These are phyloP conservation scores for Lasius fuliginosus DNA, from an alignment of 2,888 invertebrate genomes.

Conservation along the genomic window DNA sequence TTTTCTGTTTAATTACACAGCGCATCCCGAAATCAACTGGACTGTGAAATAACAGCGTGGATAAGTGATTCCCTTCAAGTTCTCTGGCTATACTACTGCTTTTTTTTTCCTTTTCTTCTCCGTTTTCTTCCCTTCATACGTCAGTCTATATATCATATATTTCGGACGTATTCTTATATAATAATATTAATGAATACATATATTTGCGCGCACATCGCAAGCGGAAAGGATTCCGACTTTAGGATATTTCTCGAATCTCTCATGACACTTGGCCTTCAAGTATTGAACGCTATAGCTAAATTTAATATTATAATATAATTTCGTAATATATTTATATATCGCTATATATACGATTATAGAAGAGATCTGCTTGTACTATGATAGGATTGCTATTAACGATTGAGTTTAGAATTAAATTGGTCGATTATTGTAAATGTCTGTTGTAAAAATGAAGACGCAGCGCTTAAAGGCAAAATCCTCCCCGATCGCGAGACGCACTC, in stretches of 20 bases:
- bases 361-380: slow-evolving; percentile 19
- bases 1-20: slow-evolving; percentile 68
- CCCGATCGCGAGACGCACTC: slow-evolving; percentile 69
- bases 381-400: slow-evolving; percentile 31
- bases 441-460: slow-evolving; percentile 28
- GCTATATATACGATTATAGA: slow-evolving; percentile 2
- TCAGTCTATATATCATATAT: slow-evolving; percentile 45
- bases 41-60: slow-evolving; percentile 69
- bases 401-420: slow-evolving; percentile 26
- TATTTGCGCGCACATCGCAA: slow-evolving; percentile 51
- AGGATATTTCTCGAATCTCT: slow-evolving; percentile 22
- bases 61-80: slow-evolving; percentile 64
- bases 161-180: slow-evolving; percentile 68
- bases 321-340: not conserved
- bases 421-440: slow-evolving; percentile 40
- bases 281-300: slow-evolving; percentile 33
- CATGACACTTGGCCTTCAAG: not conserved
- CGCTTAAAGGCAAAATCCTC: slow-evolving; percentile 53
- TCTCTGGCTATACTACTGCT: slow-evolving; percentile 33
- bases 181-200: slow-evolving; percentile 61
- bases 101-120: slow-evolving; percentile 32
- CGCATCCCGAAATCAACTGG: slow-evolving; percentile 72
- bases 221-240: slow-evolving; percentile 57
- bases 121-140: slow-evolving; percentile 34
- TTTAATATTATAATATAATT: slow-evolving; percentile 51